Percentiles rank a stretch among this genome's conserved stretches.
These are phyloP conservation scores for Nycteola revayana DNA, from an alignment of 2,888 invertebrate species.

Conservation along the genomic window DNA sequence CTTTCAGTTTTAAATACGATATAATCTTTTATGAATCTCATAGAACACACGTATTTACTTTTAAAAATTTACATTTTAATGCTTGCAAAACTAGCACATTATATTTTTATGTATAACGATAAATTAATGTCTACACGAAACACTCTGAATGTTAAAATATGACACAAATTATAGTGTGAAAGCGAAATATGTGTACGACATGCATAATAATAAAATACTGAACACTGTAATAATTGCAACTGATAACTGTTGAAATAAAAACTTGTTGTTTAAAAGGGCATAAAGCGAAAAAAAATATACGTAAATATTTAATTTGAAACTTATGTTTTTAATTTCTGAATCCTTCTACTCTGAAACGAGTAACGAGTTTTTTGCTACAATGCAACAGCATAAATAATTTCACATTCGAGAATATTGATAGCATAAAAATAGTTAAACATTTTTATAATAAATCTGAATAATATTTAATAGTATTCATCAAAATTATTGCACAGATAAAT, in stretches of 20 bases:
- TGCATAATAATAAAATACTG: slow-evolving; percentile 41
- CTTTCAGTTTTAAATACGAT: slow-evolving; percentile 48
- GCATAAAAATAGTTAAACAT: too few species aligned
- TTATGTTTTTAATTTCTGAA: slow-evolving; percentile 45
- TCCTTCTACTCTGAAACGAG: slow-evolving; percentile 14
- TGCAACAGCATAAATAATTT: too few species aligned
- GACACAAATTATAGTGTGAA: slow-evolving; percentile 35
- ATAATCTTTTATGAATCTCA: slow-evolving; percentile 53
- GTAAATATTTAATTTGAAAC: slow-evolving; percentile 77
- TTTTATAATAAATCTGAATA: too few species aligned
- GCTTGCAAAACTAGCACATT: slow-evolving; percentile 57
- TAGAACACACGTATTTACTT: slow-evolving; percentile 46
- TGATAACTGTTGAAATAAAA: slow-evolving; percentile 59
- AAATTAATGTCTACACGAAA: slow-evolving; percentile 47
- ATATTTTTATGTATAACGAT: slow-evolving; percentile 46
- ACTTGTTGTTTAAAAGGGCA: slow-evolving; percentile 73
- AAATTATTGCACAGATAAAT: too few species aligned
- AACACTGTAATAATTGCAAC: slow-evolving; percentile 57
- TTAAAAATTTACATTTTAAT: slow-evolving; percentile 51
- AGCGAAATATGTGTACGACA: slow-evolving; percentile 39
- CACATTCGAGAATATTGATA: too few species aligned
- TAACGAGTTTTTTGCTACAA: too few species aligned
- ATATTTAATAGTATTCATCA: too few species aligned
- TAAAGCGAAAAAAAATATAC: slow-evolving; percentile 77
- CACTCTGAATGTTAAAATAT: slow-evolving; percentile 47